Evolutionary conservation across 2,888 invertebrate genomes (phyloP).

Genomic region (Galeopsomyia nigrocyanea): DNA sequence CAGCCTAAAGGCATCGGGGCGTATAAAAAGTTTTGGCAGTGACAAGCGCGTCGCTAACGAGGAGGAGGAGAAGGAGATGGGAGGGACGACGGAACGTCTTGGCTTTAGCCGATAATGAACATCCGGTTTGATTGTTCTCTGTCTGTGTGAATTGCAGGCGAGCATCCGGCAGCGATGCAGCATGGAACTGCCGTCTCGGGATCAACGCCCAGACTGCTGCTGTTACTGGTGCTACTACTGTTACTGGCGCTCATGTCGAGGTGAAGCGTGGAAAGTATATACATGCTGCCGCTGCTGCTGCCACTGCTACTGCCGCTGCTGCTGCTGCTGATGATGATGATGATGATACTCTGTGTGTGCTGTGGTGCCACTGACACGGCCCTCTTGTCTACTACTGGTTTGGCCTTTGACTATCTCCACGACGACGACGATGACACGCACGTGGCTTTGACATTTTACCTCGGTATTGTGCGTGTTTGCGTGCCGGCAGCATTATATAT

Average conservation of each 20-base stretch:
- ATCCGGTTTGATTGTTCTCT: slow-evolving; percentile 27
- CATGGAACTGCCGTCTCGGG: slow-evolving; percentile 53
- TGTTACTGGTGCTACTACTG: neutral
- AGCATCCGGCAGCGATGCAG: slow-evolving; percentile 65
- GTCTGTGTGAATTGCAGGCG: slow-evolving; percentile 55
- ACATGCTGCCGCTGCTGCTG: neutral
- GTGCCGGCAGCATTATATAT: too few relatives aligned
- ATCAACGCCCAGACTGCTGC: neutral
- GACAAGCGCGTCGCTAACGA: neutral
- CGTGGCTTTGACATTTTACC: neutral
- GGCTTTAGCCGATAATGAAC: slow-evolving; percentile 36
- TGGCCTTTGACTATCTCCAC: neutral
- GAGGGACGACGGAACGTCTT: slow-evolving; percentile 25
- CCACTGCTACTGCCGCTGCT: slow-evolving; percentile 13
- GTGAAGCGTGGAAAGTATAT: neutral
- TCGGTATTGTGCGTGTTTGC: too few relatives aligned
- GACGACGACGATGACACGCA: neutral
- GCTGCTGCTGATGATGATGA: too few relatives aligned
- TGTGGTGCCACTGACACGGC: too few relatives aligned
- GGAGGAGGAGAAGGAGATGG: too few relatives aligned
- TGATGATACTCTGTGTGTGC: too few relatives aligned
- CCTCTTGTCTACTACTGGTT: too few relatives aligned
- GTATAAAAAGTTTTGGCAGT: neutral
- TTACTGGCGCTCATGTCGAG: neutral
- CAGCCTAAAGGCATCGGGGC: too few relatives aligned